Evolutionary conservation across 1,140 invertebrate species (phyloP), one percentile per base, ranked within the genome.

Genomic region (Danaus plexippus): DNA sequence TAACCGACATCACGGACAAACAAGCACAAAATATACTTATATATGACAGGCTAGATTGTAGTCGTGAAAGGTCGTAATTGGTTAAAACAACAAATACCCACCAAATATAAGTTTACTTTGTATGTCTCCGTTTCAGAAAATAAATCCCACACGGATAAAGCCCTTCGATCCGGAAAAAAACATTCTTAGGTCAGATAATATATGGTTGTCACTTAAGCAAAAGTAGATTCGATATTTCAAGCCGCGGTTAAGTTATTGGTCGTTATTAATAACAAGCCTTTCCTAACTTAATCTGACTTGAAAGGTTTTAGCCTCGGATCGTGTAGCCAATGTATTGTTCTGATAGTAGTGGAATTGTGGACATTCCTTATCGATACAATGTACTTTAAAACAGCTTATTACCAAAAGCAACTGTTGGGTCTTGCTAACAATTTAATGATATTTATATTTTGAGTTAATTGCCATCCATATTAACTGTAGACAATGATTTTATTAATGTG

Each of bases 201-300:
- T 77, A 85, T 81, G 63, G 70, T 59, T 69, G 77, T 85, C 79
- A 73, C 77, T 85, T 85, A 85, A 81, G 77, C 79, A 78, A 84
- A 84, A 84, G 79, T 76, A 74, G 75, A 68, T 82, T 73, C 80
- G 75, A 85, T 85, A 82, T 82, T 85, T 85, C 80, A 85, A 84
- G 68, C 67, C 64, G 58, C 63, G 67, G 73, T 75, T 82, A 85
- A 85, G 71, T 84, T 85, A 85, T 85, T 82, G 80, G 77, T 70
- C 66, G 76, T 84, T 86, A 86, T 86, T 86, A 86, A 84, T 84
- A 82, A 82, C 66, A 61, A 65, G 69, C 73, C 75, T 81, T 83
- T 81, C 77, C 74, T 81, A 81, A 81, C 76, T 84, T 85, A 85
- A 85, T 85, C 80, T 81, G 79, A 84, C 80, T 84, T 80, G 79